These are phyloP conservation scores for Solenopsis invicta DNA, from an alignment of 1,140 invertebrate species.

Conservation along the genomic window DNA sequence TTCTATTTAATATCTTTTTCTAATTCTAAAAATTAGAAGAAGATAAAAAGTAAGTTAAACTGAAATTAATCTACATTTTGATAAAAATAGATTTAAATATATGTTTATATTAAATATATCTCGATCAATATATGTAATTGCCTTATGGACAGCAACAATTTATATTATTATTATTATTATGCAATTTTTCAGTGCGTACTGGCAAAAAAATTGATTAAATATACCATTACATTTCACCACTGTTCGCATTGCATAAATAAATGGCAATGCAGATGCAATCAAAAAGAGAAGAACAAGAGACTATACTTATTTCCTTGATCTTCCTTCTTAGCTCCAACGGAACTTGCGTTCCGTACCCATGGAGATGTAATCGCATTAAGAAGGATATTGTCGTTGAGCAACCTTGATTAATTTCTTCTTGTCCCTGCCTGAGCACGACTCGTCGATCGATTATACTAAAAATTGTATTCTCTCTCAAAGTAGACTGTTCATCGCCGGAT, in stretches of 20 bases:
- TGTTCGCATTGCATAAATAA: slow-evolving; percentile 9
- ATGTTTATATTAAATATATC: not conserved
- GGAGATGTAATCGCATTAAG: slow-evolving; percentile 82
- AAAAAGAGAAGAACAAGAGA: slow-evolving; percentile 14
- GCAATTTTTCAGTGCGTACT: not conserved
- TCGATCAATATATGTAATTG: not conserved
- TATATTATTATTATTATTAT: not conserved
- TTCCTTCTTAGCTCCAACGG: slow-evolving; percentile 44
- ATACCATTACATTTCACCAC: not conserved
- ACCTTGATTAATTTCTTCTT: slow-evolving; percentile 78
- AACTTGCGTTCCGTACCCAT: slow-evolving; percentile 67
- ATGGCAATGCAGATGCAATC: not conserved
- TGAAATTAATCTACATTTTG: too few species aligned
- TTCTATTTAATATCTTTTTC: too few species aligned
- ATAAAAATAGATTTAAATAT: not conserved
- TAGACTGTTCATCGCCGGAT: not conserved
- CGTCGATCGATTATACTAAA: slow-evolving; percentile 24
- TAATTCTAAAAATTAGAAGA: too few species aligned
- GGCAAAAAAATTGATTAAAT: not conserved
- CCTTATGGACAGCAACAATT: not conserved
- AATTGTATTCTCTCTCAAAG: slow-evolving; percentile 34
- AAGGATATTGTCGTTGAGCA: slow-evolving; percentile 76
- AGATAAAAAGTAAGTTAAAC: too few species aligned
- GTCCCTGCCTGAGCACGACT: not conserved
- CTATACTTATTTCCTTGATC: slow-evolving; percentile 48